phyloP scores from a whole-genome alignment of 2,113 vertebrate genomes.

The human region GRCh38 chr9:134236001-134236500 shows the following conservation, averaged over 20 bases:
- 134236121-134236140: not conserved
- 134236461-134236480: not conserved
- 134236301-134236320: not conserved
- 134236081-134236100: not conserved
- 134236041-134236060: not conserved
- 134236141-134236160: not conserved
- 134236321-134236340: fast-evolving
- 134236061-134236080: not conserved
- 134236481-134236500: not conserved
- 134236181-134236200: not conserved
- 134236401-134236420: not conserved
- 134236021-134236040: not conserved
- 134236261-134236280: not conserved
- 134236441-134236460: not conserved
- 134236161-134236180: fast-evolving
- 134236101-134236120: not conserved
- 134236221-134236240: not conserved
- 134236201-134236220: not conserved
- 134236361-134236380: not conserved
- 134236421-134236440: not conserved
- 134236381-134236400: not conserved
- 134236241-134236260: not conserved
- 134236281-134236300: not conserved
- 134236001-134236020: no score
- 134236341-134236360: not conserved